Conservation (phyloP, 2,888 invertebrate species). For the Pseudoips prasinana region DNA sequence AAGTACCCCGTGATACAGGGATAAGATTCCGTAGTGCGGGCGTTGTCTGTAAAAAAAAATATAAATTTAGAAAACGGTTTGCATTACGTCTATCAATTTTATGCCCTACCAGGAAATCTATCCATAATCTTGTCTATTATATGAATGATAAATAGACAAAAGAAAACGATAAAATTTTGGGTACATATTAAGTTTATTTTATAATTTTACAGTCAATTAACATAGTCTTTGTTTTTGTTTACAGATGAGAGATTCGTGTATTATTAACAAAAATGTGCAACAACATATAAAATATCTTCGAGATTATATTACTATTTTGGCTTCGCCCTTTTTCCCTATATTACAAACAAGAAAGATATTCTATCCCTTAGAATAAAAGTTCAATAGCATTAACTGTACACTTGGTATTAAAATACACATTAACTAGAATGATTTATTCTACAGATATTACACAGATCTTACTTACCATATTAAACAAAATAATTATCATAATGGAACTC, state of each 20-base stretch:
- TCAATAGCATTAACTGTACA: slow-evolving; percentile 52
- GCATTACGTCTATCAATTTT: too few species aligned
- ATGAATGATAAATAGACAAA: too few species aligned
- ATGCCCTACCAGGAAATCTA: too few species aligned
- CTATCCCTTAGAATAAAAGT: slow-evolving; percentile 44
- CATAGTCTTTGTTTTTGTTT: slow-evolving; percentile 56
- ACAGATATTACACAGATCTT: slow-evolving; percentile 26
- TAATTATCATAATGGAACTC: slow-evolving; percentile 12
- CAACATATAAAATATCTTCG: slow-evolving; percentile 54
- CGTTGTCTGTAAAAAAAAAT: too few species aligned
- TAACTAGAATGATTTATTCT: slow-evolving; percentile 20
- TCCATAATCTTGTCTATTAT: too few species aligned
- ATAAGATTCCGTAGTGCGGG: too few species aligned
- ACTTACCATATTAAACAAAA: slow-evolving; percentile 14
- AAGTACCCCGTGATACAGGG: too few species aligned
- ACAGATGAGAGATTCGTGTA: slow-evolving; percentile 54
- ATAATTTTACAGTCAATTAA: slow-evolving; percentile 60
- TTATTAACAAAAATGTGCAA: slow-evolving; percentile 60
- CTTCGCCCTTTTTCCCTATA: slow-evolving; percentile 48
- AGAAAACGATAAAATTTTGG: not conserved
- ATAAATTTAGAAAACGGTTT: too few species aligned
- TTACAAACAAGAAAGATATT: slow-evolving; percentile 50
- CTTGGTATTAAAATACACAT: slow-evolving; percentile 48
- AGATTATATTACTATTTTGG: slow-evolving; percentile 39
- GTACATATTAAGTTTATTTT: slow-evolving; percentile 46